phyloP scores from a whole-genome alignment of 2,113 vertebrate genomes.

The Martes martes region DNA sequence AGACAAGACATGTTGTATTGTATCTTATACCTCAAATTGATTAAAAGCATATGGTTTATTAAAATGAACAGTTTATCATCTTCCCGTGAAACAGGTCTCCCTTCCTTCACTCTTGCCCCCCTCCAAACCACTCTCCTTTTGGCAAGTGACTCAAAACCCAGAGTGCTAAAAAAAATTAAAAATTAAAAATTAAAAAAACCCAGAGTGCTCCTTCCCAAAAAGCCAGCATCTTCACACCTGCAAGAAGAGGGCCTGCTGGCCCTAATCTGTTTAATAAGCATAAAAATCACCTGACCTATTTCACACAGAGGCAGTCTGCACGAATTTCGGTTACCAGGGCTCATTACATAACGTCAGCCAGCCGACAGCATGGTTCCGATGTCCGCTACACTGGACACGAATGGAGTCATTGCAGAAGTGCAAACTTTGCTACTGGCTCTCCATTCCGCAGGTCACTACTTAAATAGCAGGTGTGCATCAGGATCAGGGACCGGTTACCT shows the following conservation, averaged over 20 bases:
- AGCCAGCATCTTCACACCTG: neutral
- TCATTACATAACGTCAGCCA: neutral
- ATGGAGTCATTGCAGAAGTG: neutral
- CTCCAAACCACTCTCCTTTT: neutral
- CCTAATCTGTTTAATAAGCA: neutral
- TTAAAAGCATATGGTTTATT: neutral
- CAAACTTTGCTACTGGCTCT: neutral
- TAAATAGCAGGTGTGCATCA: rapidly evolving
- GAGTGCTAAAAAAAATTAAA: neutral
- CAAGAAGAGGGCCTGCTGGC: neutral
- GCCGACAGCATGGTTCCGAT: neutral
- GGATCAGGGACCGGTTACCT: neutral
- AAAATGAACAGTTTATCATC: neutral
- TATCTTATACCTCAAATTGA: neutral
- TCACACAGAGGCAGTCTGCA: neutral
- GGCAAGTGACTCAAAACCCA: neutral
- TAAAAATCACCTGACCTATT: neutral
- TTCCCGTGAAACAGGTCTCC: neutral
- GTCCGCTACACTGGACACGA: neutral
- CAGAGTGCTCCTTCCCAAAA: neutral
- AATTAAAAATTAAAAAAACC: too few species aligned
- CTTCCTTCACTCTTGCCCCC: neutral
- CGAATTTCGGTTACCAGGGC: neutral
- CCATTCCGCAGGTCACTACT: rapidly evolving
- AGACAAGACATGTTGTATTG: neutral